Conservation (phyloP, 2,113 vertebrate genomes). For the Callipepla squamata region DNA sequence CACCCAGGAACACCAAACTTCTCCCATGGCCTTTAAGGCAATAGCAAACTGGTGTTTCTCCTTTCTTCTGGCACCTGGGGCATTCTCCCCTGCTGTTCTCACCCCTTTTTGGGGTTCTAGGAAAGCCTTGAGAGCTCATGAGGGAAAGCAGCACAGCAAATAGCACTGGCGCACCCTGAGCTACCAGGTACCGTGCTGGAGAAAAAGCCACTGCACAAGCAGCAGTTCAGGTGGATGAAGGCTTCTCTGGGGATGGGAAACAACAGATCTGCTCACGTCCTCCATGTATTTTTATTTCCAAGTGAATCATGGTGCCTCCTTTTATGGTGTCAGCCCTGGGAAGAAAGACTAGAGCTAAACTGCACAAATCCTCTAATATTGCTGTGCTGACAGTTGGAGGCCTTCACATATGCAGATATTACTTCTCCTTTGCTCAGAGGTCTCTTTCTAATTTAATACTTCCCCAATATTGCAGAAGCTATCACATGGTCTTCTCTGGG, state of each 20-base stretch:
- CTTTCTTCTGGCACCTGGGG: neutral
- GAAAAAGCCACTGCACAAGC: neutral
- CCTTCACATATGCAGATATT: slow-evolving; percentile 54
- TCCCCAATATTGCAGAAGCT: slow-evolving; percentile 49
- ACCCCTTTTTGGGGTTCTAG: neutral
- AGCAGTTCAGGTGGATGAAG: neutral
- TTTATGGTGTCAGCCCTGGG: neutral
- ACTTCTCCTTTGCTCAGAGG: slow-evolving; percentile 52
- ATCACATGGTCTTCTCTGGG: slow-evolving; percentile 20
- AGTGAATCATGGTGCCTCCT: neutral
- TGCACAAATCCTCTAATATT: slow-evolving; percentile 61
- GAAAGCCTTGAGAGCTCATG: neutral
- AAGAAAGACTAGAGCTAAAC: neutral
- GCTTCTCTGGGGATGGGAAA: neutral
- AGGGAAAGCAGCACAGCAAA: neutral
- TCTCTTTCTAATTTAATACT: slow-evolving; percentile 54
- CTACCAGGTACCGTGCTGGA: rapidly evolving
- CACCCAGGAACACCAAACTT: rapidly evolving
- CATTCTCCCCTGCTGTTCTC: too few species aligned
- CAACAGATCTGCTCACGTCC: neutral
- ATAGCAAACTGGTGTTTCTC: neutral
- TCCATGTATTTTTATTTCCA: neutral
- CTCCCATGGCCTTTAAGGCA: neutral
- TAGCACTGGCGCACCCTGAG: rapidly evolving
- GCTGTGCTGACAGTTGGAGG: neutral